A percentile compares a stretch with the other conserved stretches of the same genome.
Evolutionary conservation across 2,797 vertebrate species (phyloP).

Genomic region (Silurus aristotelis): DNA sequence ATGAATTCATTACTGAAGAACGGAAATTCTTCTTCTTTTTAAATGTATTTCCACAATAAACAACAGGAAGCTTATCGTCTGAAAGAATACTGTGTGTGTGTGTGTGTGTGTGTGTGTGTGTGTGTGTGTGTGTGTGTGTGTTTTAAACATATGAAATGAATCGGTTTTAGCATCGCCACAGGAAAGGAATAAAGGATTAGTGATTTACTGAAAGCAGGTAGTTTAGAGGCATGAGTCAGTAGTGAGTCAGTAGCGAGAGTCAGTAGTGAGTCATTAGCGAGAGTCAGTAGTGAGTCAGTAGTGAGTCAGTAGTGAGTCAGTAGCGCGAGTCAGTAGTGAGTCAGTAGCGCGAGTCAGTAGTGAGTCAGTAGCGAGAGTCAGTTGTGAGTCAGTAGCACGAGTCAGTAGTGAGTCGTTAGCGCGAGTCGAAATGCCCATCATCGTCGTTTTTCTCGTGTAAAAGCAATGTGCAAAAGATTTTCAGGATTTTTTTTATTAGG

Average conservation of each 20-base stretch:
- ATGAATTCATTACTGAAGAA: not conserved
- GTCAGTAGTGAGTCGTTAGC: not conserved
- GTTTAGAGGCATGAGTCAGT: not conserved
- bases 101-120: not conserved
- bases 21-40: not conserved
- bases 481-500: constrained; percentile 64
- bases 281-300: too few relatives aligned
- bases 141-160: not conserved
- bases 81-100: not conserved
- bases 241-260: too few relatives aligned
- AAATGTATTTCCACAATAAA: not conserved
- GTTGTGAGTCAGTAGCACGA: too few relatives aligned
- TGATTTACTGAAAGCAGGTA: not conserved
- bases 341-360: too few relatives aligned
- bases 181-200: not conserved
- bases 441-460: constrained; percentile 54
- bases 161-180: not conserved
- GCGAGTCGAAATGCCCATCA: constrained; percentile 11
- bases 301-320: too few relatives aligned
- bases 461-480: constrained; percentile 81
- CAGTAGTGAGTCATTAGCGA: too few relatives aligned
- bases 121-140: not conserved
- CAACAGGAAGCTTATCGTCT: not conserved
- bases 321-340: too few relatives aligned
- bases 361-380: too few relatives aligned